Evolutionary conservation across 2,113 vertebrate species (phyloP).

Genomic region (Tenebrosternarchus preto): DNA sequence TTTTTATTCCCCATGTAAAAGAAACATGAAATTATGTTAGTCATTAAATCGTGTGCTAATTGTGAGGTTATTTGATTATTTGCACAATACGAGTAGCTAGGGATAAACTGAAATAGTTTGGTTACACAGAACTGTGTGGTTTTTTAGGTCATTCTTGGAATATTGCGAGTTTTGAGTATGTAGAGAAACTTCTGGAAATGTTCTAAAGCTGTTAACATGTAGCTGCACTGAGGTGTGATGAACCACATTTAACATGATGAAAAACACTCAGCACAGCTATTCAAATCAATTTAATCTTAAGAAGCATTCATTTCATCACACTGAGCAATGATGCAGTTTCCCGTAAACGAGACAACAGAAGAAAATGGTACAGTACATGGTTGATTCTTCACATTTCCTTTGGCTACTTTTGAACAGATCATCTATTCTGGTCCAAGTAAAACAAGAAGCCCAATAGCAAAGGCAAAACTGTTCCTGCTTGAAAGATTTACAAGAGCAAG

Average conservation of each 20-base stretch:
- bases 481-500: conserved; percentile 46
- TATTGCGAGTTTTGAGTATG: neutral
- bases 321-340: conserved; percentile 28
- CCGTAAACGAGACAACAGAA: conserved; percentile 17
- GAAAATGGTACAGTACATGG: conserved; percentile 38
- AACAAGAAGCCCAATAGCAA: conserved; percentile 41
- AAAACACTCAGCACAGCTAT: no score
- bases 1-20: neutral
- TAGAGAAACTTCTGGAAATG: no score
- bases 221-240: neutral
- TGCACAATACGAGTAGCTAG: conserved; percentile 1
- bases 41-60: neutral
- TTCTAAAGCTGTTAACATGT: neutral
- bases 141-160: neutral
- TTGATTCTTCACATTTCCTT: conserved; percentile 48
- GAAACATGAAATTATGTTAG: neutral
- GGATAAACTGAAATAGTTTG: neutral
- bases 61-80: conserved; percentile 1
- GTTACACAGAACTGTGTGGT: neutral
- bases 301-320: conserved; percentile 29
- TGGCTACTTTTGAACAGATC: conserved; percentile 25
- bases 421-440: conserved; percentile 10
- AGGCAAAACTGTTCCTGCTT: conserved; percentile 54
- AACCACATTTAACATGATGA: conserved; percentile 6
- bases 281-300: conserved; percentile 27